A percentile compares a stretch with the other conserved stretches of the same genome.
Conservation (phyloP, 2,888 invertebrate species). For the Cacoxenus indagator region DNA sequence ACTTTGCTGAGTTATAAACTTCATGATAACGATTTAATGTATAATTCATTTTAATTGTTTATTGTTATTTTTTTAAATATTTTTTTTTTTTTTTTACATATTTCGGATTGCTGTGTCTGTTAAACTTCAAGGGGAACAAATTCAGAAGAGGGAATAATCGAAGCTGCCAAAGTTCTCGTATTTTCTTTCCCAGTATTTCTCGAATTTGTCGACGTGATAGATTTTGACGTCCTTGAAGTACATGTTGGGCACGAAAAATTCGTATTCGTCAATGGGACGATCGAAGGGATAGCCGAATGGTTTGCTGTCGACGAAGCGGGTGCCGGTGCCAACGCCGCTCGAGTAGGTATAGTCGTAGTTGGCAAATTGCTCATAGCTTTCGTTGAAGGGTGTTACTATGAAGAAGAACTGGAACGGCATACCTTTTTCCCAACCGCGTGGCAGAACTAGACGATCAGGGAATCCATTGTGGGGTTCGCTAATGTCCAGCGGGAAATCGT, state of each 20-base stretch:
- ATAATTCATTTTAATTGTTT: no score
- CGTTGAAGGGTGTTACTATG: constrained; percentile 74
- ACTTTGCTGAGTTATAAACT: no score
- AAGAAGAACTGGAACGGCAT: constrained; percentile 77
- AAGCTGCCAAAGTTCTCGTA: constrained; percentile 58
- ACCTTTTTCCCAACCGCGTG: constrained; percentile 79
- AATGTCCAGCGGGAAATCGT: constrained; percentile 73
- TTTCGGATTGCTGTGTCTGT: no score
- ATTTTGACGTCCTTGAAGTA: constrained; percentile 77
- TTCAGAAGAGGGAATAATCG: constrained; percentile 50
- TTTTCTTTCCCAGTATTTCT: constrained; percentile 57
- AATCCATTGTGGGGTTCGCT: constrained; percentile 77
- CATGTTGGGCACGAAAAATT: constrained; percentile 79
- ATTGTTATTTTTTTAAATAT: no score
- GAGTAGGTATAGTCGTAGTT: constrained; percentile 72
- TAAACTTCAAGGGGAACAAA: no score
- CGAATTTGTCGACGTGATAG: constrained; percentile 74
- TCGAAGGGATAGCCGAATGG: constrained; percentile 84
- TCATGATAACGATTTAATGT: no score
- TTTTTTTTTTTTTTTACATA: no score
- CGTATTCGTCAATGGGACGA: constrained; percentile 74
- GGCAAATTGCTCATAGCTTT: constrained; percentile 71
- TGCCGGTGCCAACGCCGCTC: constrained; percentile 73
- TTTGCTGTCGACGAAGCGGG: constrained; percentile 74
- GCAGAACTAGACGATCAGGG: constrained; percentile 80